Evolutionary conservation across 2,888 invertebrate species (phyloP), one percentile per base, ranked within the genome.

Genomic region (Eupelmus urozonus): DNA sequence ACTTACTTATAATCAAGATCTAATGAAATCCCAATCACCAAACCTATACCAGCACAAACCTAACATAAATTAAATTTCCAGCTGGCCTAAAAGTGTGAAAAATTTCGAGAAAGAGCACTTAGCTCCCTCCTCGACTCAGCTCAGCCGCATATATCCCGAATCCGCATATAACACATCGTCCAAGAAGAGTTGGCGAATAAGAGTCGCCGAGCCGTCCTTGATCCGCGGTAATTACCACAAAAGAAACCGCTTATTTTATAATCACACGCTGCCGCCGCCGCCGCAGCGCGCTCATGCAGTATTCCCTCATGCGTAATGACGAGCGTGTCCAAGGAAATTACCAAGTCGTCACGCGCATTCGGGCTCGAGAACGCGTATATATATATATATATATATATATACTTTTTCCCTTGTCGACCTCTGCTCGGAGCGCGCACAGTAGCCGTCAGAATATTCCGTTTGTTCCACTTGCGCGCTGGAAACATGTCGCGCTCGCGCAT

Each of bases 191-290:
- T 49, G 49, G 49, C n/a, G n/a, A 49, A 49, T 2, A 34, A n/a
- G n/a, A n/a, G n/a, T n/a, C n/a, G n/a, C n/a, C n/a, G n/a, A 34
- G 67, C 13, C 81, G 85, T 81, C 85, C 87, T 86, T 85, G 85
- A 85, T 87, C 85, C 83, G 85, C 81, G 81, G 77, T 87, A 87
- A 88, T 88, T 88, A 86, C 83, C 84, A 85, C 88, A 88, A 88
- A 88, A 87, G 87, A 85, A 86, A 85, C 88, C 88, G 88, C 88
- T 87, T 83, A 86, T 88, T 88, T 88, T 86, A 86, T 87, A 88
- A 87, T 87, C 87, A 84, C 85, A 82, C 84, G 85, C 83, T 82
- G 81, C 82, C 81, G 67, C 81, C 78, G 80, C 55, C 29, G 62
- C 51, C 9, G 85, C 82, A 1, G n/a, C 20, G 27, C 27, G 27